phyloP scores from a whole-genome alignment of 1,140 invertebrate species.

The Pomphorhynchus laevis region DNA sequence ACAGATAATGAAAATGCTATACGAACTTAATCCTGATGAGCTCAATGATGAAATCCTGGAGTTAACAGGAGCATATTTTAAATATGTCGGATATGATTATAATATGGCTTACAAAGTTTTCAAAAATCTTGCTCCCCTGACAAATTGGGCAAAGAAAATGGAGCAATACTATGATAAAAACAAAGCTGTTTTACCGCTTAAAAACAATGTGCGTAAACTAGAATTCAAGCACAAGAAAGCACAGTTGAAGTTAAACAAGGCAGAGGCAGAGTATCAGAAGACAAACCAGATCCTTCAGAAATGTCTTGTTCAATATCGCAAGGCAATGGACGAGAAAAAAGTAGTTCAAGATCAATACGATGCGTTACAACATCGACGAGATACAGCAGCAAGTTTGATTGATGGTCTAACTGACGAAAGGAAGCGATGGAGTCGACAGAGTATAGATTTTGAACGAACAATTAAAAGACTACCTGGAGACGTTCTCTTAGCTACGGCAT shows the following conservation, averaged over 20 bases:
- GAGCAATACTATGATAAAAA: constrained; percentile 73
- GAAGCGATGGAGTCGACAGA: constrained; percentile 66
- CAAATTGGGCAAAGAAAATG: constrained; percentile 89
- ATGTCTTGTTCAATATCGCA: constrained; percentile 39
- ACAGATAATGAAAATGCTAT: constrained; percentile 23
- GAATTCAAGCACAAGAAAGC: constrained; percentile 48
- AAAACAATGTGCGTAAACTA: constrained; percentile 58
- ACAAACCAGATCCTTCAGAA: constrained; percentile 42
- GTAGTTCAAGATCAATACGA: constrained; percentile 44
- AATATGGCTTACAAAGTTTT: constrained; percentile 69
- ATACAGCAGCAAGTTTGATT: constrained; percentile 55
- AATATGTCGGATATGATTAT: constrained; percentile 55
- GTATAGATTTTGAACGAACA: constrained; percentile 65
- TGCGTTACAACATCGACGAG: constrained; percentile 64
- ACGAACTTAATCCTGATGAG: constrained; percentile 27
- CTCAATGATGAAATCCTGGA: constrained; percentile 92
- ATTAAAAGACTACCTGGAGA: constrained; percentile 55
- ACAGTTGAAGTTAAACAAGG: constrained; percentile 47
- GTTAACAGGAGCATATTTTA: constrained; percentile 49
- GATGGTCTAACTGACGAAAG: constrained; percentile 70
- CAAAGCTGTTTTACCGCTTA: constrained; percentile 69
- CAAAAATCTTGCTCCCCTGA: constrained; percentile 60
- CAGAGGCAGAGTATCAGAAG: constrained; percentile 50
- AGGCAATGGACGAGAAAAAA: constrained; percentile 59
- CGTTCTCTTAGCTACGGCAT: constrained; percentile 54